phyloP scores from a whole-genome alignment of 2,113 vertebrate species.

The Zosterops hypoxanthus region DNA sequence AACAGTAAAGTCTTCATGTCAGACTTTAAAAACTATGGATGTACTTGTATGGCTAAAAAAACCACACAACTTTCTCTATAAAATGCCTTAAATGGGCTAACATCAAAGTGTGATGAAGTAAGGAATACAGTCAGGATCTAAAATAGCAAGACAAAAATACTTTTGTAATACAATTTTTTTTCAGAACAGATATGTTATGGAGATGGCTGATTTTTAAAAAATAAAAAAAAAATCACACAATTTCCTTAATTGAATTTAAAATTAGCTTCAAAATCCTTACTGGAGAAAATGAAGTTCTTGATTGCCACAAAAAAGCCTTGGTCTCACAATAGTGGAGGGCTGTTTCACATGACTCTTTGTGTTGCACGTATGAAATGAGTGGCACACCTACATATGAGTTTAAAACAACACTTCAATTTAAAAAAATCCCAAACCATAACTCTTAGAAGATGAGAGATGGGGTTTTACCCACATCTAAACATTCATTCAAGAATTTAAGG shows the following conservation, averaged over 20 bases:
- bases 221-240: too few relatives aligned
- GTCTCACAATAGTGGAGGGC: neutral
- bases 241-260: neutral
- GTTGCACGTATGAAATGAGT: neutral
- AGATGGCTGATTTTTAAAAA: neutral
- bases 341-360: neutral
- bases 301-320: neutral
- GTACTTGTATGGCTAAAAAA: neutral
- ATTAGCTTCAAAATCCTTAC: neutral
- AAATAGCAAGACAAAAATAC: neutral
- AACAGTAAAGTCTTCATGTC: neutral
- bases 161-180: neutral
- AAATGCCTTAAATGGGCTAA: neutral
- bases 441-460: neutral
- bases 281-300: neutral
- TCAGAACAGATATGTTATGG: neutral
- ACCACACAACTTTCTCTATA: fast-evolving
- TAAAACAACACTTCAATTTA: neutral
- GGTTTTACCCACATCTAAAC: neutral
- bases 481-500: neutral
- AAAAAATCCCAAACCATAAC: neutral
- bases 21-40: neutral
- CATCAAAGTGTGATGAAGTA: neutral
- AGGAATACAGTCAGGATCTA: neutral
- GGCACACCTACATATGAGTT: neutral